Conservation (phyloP, 2,113 vertebrate species). For the Heteronetta atricapilla region DNA sequence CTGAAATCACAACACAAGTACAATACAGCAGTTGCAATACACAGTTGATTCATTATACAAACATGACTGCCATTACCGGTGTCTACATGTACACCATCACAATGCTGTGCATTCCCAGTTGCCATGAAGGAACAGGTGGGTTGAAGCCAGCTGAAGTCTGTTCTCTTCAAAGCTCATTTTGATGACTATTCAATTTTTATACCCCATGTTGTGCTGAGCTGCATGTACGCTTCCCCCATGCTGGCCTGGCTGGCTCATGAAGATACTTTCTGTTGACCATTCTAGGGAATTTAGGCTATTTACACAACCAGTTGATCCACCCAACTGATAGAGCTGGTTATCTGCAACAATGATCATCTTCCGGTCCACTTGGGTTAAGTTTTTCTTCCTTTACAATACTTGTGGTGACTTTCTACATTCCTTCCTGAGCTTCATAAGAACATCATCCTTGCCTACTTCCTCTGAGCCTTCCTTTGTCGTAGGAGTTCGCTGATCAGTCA, state of each 20-base stretch:
- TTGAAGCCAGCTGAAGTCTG: background rate
- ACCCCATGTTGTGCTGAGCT: background rate
- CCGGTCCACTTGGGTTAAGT: background rate
- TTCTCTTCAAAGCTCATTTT: background rate
- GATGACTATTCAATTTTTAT: background rate
- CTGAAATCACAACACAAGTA: background rate
- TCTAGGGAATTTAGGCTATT: background rate
- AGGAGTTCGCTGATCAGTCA: background rate
- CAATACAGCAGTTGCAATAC: background rate
- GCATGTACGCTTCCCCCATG: background rate
- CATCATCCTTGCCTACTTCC: background rate
- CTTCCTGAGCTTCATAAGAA: background rate
- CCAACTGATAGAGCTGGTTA: background rate
- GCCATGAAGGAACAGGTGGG: fast-evolving
- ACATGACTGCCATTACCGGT: fast-evolving
- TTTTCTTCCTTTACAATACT: background rate
- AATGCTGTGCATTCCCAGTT: background rate
- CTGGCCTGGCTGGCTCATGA: background rate
- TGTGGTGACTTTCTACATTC: background rate
- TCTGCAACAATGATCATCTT: background rate
- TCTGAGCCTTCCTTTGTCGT: background rate
- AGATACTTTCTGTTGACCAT: background rate
- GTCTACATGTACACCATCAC: fast-evolving
- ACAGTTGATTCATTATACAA: background rate
- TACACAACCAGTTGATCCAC: background rate